Evolutionary conservation across 2,797 vertebrate species (phyloP).

Genomic region (Rousettus madagascariensis): DNA sequence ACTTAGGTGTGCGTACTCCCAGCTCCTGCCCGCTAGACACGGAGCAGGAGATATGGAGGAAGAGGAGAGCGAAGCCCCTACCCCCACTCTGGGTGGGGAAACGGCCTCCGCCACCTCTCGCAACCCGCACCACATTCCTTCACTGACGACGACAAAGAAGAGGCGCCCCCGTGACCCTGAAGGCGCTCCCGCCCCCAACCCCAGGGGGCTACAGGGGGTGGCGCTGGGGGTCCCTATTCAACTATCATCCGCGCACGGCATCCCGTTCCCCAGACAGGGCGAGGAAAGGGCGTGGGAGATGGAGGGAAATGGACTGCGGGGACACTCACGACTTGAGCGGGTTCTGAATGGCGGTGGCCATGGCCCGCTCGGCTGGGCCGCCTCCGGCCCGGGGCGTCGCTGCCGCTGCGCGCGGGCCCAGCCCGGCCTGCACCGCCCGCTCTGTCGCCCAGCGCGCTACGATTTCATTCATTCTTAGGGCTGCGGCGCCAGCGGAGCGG

Average conservation of each 20-base stretch:
- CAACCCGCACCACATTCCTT: slow-evolving; percentile 69
- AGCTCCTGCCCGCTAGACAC: background rate
- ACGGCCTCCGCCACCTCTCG: slow-evolving; percentile 62
- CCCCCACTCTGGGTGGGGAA: slow-evolving; percentile 69
- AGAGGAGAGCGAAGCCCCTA: slow-evolving; percentile 44
- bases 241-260: background rate
- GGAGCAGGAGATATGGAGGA: background rate
- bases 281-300: background rate
- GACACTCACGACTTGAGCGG: slow-evolving; percentile 97
- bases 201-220: background rate
- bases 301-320: slow-evolving; percentile 65
- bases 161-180: slow-evolving; percentile 52
- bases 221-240: background rate
- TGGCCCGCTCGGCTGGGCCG: slow-evolving; percentile 80
- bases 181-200: slow-evolving; percentile 31
- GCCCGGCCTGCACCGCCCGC: slow-evolving; percentile 75
- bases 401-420: slow-evolving; percentile 77
- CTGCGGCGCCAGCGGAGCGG: slow-evolving; percentile 66
- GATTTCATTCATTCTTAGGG: slow-evolving; percentile 84
- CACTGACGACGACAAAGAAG: slow-evolving; percentile 76
- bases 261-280: slow-evolving; percentile 52
- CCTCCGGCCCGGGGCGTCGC: slow-evolving; percentile 76
- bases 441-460: slow-evolving; percentile 80
- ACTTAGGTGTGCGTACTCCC: slow-evolving; percentile 1
- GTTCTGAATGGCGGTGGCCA: slow-evolving; percentile 97